Conservation (phyloP, 2,113 vertebrate genomes). For the Equus przewalskii region DNA sequence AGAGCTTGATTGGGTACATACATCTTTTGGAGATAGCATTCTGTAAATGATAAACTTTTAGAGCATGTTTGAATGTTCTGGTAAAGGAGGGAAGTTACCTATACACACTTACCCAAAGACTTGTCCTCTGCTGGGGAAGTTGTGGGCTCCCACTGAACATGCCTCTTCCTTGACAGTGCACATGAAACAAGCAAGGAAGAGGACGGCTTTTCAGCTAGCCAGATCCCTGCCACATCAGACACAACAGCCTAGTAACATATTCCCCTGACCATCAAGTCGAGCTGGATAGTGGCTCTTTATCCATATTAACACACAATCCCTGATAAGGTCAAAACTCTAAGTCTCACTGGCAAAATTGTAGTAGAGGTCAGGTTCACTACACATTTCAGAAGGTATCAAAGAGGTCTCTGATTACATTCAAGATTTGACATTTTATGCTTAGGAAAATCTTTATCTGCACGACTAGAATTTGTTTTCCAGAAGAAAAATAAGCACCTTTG, state of each 20-base stretch:
- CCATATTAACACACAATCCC: neutral
- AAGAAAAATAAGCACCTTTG: neutral
- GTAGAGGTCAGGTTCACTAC: neutral
- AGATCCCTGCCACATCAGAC: neutral
- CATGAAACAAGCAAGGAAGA: neutral
- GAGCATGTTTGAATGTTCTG: neutral
- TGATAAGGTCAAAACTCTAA: neutral
- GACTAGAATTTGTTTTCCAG: slow-evolving; percentile 3
- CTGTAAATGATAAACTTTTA: neutral
- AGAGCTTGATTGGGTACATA: neutral
- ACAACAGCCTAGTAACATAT: neutral
- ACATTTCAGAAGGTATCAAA: neutral
- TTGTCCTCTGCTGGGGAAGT: neutral
- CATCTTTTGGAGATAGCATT: neutral
- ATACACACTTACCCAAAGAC: neutral
- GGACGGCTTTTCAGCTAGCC: neutral
- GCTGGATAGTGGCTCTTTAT: neutral
- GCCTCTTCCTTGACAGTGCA: neutral
- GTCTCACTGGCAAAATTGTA: neutral
- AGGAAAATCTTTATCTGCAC: neutral
- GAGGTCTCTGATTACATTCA: neutral
- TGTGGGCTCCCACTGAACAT: neutral
- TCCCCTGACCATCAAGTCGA: neutral
- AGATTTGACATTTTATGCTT: neutral
- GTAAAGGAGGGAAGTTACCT: slow-evolving; percentile 19